Conservation (phyloP, 2,797 vertebrate genomes). For the Takifugu rubripes region DNA sequence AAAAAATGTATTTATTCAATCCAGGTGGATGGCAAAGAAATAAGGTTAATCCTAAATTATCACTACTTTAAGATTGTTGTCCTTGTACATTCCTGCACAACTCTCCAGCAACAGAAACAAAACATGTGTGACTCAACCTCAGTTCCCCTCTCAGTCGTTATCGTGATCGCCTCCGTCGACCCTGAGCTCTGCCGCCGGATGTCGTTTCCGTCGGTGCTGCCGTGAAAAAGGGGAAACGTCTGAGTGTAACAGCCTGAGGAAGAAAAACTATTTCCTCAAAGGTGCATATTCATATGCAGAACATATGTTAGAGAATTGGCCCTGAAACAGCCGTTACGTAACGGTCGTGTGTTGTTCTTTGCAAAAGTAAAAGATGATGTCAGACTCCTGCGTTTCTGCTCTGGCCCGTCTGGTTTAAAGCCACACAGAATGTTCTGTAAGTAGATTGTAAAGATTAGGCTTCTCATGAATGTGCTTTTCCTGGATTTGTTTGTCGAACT, state of each 20-base stretch:
- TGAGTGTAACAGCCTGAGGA: constrained; percentile 20
- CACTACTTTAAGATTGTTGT: no score
- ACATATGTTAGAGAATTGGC: constrained; percentile 5
- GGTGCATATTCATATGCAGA: constrained; percentile 2
- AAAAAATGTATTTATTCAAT: no score
- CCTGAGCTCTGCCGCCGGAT: constrained; percentile 34
- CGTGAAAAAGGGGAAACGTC: constrained; percentile 17
- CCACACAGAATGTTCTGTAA: constrained; percentile 50
- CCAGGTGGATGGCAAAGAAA: no score
- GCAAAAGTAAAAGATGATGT: constrained; percentile 11
- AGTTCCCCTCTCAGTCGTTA: no score
- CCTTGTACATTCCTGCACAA: no score
- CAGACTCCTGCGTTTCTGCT: constrained; percentile 17
- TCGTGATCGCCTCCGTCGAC: constrained; percentile 10
- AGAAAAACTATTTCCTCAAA: constrained; percentile 7
- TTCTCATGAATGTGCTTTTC: constrained; percentile 66
- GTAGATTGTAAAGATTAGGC: constrained; percentile 64
- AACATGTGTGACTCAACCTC: no score
- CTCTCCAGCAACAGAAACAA: no score
- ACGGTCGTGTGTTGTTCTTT: constrained; percentile 7
- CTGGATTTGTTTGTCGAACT: constrained; percentile 71
- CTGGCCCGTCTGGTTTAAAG: constrained; percentile 23
- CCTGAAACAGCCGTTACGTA: constrained; percentile 32
- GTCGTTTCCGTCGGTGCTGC: constrained; percentile 11
- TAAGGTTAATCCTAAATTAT: no score